Evolutionary conservation across 2,797 vertebrate genomes (phyloP).

Genomic region (Sebastes itinus): DNA sequence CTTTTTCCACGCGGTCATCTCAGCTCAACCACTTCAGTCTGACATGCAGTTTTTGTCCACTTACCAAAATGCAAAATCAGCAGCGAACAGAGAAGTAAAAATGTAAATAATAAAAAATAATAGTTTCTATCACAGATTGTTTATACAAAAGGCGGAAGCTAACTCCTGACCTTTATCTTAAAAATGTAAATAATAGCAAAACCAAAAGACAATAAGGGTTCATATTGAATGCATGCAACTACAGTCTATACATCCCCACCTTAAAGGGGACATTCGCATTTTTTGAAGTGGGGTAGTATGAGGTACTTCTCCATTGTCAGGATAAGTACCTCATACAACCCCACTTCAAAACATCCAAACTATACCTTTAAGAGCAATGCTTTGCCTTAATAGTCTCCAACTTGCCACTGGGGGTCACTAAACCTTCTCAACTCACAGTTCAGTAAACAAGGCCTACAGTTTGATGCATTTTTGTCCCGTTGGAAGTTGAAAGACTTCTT

Average conservation of each 20-base stretch:
- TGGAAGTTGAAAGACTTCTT: not conserved
- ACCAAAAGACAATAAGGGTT: conserved; percentile 29
- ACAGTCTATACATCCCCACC: not conserved
- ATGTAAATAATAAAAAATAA: conserved; percentile 81
- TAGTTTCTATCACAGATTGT: conserved; percentile 59
- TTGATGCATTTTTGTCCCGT: not conserved
- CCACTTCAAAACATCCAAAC: not conserved
- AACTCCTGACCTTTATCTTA: conserved; percentile 5
- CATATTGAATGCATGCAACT: conserved; percentile 37
- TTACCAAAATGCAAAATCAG: conserved; percentile 90
- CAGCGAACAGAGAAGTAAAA: conserved; percentile 87
- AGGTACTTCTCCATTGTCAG: not conserved
- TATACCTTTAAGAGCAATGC: not conserved
- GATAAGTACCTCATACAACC: not conserved
- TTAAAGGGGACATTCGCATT: not conserved
- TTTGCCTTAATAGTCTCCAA: not conserved
- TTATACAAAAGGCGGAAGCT: conserved; percentile 41
- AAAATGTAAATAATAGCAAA: conserved; percentile 39
- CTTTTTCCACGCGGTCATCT: conserved; percentile 57
- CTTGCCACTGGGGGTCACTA: conserved; percentile 2
- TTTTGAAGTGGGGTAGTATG: not conserved
- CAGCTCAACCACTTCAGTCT: conserved; percentile 86
- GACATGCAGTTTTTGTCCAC: conserved; percentile 86
- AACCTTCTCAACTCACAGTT: not conserved
- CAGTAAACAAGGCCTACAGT: not conserved